These are phyloP conservation scores for Mormyrus proboscirostris DNA, from an alignment of 2,797 vertebrate genomes.

Conservation along the genomic window DNA sequence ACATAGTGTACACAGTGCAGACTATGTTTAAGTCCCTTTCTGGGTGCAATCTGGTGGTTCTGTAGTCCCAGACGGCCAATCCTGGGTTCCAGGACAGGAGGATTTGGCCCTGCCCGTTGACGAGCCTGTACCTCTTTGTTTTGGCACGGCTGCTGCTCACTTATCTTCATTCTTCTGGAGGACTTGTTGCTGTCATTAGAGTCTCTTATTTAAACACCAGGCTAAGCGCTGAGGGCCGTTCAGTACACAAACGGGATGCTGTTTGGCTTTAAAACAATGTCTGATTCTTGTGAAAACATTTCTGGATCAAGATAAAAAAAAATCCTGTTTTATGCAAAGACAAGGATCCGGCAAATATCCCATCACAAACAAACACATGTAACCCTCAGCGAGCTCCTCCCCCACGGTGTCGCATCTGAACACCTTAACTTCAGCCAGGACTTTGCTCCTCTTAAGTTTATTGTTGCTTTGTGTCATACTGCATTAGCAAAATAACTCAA, in stretches of 20 bases:
- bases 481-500: not conserved
- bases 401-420: not conserved
- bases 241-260: not conserved
- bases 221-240: not conserved
- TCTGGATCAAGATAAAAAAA: not conserved
- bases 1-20: not conserved
- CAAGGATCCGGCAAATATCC: not conserved
- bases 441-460: not conserved
- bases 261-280: not conserved
- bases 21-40: not conserved
- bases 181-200: not conserved
- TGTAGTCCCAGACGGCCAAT: not conserved
- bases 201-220: not conserved
- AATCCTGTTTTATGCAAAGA: not conserved
- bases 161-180: slow-evolving; percentile 33
- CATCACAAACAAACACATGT: not conserved
- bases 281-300: not conserved
- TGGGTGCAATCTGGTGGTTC: not conserved
- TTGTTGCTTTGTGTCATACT: not conserved
- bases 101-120: not conserved
- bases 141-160: slow-evolving; percentile 37
- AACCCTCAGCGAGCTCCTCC: not conserved
- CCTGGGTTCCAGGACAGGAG: slow-evolving; percentile 24
- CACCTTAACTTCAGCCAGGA: not conserved
- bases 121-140: slow-evolving; percentile 34